A percentile compares a stretch with the other conserved stretches of the same genome.
These are phyloP conservation scores for Phyllostomus hastatus DNA, from an alignment of 2,113 vertebrate genomes.

Conservation along the genomic window DNA sequence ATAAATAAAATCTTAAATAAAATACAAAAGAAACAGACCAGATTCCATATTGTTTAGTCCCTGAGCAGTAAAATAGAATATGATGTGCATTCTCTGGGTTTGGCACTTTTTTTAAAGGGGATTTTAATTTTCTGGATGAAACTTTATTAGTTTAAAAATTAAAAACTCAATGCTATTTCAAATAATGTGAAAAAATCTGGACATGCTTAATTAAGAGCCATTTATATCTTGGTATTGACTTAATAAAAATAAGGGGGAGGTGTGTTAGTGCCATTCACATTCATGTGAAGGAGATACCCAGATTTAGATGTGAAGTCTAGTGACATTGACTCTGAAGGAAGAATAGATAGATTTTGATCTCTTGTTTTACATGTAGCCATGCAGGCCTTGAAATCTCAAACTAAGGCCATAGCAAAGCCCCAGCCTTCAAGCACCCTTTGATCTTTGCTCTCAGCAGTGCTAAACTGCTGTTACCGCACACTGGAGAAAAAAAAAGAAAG, in stretches of 20 bases:
- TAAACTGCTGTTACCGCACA: slow-evolving; percentile 22
- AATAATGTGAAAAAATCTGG: background rate
- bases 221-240: background rate
- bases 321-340: background rate
- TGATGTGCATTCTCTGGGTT: background rate
- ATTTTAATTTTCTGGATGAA: background rate
- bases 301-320: slow-evolving; percentile 8
- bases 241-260: background rate
- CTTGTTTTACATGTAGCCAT: background rate
- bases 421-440: background rate
- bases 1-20: background rate
- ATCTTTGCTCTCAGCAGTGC: background rate
- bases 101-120: background rate
- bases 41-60: background rate
- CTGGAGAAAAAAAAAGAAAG: slow-evolving; percentile 67
- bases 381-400: background rate
- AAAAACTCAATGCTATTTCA: slow-evolving; percentile 18
- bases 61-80: background rate
- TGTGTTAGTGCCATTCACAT: background rate
- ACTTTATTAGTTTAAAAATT: slow-evolving; percentile 9
- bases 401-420: background rate
- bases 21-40: background rate
- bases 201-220: background rate
- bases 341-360: background rate
- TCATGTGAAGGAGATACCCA: background rate